Evolutionary conservation across 2,797 vertebrate genomes (phyloP), one percentile per base, ranked within the genome.

Genomic region (Heteromormyrus szaboi): DNA sequence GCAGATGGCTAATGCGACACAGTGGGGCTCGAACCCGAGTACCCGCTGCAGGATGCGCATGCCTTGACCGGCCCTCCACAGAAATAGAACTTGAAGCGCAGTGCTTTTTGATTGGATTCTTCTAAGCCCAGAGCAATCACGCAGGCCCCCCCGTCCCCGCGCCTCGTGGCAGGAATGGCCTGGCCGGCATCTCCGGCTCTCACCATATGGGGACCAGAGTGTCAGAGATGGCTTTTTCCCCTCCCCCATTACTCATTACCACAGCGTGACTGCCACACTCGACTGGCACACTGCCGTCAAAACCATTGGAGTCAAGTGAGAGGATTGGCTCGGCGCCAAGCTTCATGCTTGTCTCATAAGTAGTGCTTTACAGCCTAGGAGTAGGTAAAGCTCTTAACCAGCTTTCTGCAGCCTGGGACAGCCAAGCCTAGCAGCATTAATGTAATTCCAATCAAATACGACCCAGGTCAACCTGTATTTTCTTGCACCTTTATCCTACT

Each of bases 361-460:
- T 41, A 76, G 56, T 4, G 59, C 84, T 86, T 85, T 68, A 46
- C 88, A 86, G 84, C 29, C 50, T 48, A 88, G 46, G 50, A 41
- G 5, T 68, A 90, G 88, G 89, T 90, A 88, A 72, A 90, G 88
- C 89, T 65, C 53, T 88, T 88, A 89, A 89, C 59, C 79, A 89
- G 87, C 88, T 90, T 88, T 88, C 65, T 22, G 65, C 44, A 62
- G 62, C 68, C 12, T 88, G 86, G 65, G 68, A 85, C 37, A 59
- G 89, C 84, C 51, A 86, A 90, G 65, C 25, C 25, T 90, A 65
- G 86, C 17, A 87, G 89, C 88, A 90, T 90, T 90, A 88, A 25
- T 22, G 65, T 81, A 87, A 62, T 76, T 90, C 88, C 84, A 87
- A 53, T 90, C 50, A 86, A 37, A 76, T 65, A 68, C 33, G 53